These are phyloP conservation scores for Drosophila ohnishii DNA, from an alignment of 1,140 invertebrate species.

Conservation along the genomic window DNA sequence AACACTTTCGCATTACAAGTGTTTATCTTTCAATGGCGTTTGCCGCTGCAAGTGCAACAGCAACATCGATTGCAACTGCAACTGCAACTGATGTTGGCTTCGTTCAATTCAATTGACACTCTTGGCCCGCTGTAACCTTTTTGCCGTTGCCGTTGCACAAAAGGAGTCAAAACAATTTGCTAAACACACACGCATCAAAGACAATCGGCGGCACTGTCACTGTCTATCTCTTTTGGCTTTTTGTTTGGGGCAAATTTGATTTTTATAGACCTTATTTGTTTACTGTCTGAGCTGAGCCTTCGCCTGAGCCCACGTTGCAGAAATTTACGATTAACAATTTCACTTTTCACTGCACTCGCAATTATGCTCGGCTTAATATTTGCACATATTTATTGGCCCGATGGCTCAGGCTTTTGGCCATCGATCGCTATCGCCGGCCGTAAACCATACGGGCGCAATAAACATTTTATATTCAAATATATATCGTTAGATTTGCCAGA, in stretches of 20 bases:
- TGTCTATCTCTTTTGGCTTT: constrained; percentile 13
- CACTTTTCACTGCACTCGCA: constrained; percentile 69
- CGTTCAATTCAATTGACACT: constrained; percentile 75
- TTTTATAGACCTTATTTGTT: constrained; percentile 60
- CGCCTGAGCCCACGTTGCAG: constrained; percentile 35
- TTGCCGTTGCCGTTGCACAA: constrained; percentile 38
- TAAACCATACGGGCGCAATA: constrained; percentile 33
- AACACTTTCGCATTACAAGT: constrained; percentile 79
- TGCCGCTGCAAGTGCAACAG: constrained; percentile 30
- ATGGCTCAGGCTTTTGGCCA: constrained; percentile 21
- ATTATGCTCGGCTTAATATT: constrained; percentile 52
- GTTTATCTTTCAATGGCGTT: constrained; percentile 68
- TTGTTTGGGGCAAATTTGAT: constrained; percentile 56
- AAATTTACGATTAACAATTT: constrained; percentile 67
- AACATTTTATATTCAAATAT: constrained; percentile 38
- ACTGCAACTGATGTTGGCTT: constrained; percentile 28
- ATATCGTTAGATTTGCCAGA: constrained; percentile 13
- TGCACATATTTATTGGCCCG: constrained; percentile 39
- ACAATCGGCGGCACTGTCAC: constrained; percentile 47
- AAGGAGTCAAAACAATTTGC: constrained; percentile 49
- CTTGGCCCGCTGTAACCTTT: constrained; percentile 71
- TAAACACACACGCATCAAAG: constrained; percentile 60
- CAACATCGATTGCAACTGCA: constrained; percentile 18
- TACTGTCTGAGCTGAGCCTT: constrained; percentile 13
- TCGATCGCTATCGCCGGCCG: constrained; percentile 40